Conservation (phyloP, 2,888 invertebrate genomes). For the Parnassius glacialis region DNA sequence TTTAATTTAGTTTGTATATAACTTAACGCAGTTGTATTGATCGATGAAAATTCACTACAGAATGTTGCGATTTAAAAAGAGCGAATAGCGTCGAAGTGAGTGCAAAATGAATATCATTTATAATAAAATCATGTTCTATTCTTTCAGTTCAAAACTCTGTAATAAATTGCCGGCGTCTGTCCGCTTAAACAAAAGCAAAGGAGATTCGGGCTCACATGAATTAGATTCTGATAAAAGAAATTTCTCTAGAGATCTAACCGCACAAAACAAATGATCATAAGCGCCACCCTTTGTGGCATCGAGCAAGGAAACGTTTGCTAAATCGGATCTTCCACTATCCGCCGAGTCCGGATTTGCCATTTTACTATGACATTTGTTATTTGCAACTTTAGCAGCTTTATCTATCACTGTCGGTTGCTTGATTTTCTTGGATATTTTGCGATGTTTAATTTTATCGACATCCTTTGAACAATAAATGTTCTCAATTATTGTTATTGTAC, state of each 20-base stretch:
- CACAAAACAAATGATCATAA: slow-evolving; percentile 54
- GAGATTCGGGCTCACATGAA: slow-evolving; percentile 50
- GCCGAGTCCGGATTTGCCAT: slow-evolving; percentile 39
- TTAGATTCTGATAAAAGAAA: slow-evolving; percentile 61
- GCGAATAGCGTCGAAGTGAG: slow-evolving; percentile 6
- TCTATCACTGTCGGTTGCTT: slow-evolving; percentile 54
- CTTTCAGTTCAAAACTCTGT: slow-evolving; percentile 31
- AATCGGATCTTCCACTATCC: slow-evolving; percentile 45
- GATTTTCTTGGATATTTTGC: slow-evolving; percentile 14
- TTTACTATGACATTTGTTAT: slow-evolving; percentile 62
- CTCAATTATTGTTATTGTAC: too few species aligned
- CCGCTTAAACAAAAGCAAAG: slow-evolving; percentile 37
- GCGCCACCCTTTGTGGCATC: slow-evolving; percentile 32
- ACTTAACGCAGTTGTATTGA: too few species aligned
- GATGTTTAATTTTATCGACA: slow-evolving; percentile 20
- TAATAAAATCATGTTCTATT: slow-evolving; percentile 36
- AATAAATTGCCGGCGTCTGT: slow-evolving; percentile 36
- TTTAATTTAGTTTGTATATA: too few species aligned
- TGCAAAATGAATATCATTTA: slow-evolving; percentile 30
- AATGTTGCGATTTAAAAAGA: neutral
- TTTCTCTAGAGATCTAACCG: slow-evolving; percentile 58
- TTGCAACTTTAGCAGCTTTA: slow-evolving; percentile 46
- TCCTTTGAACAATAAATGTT: slow-evolving; percentile 6
- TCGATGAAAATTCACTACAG: neutral
- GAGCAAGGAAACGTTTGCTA: slow-evolving; percentile 40